phyloP scores from a whole-genome alignment of 2,888 invertebrate species.

The Diploptera punctata region DNA sequence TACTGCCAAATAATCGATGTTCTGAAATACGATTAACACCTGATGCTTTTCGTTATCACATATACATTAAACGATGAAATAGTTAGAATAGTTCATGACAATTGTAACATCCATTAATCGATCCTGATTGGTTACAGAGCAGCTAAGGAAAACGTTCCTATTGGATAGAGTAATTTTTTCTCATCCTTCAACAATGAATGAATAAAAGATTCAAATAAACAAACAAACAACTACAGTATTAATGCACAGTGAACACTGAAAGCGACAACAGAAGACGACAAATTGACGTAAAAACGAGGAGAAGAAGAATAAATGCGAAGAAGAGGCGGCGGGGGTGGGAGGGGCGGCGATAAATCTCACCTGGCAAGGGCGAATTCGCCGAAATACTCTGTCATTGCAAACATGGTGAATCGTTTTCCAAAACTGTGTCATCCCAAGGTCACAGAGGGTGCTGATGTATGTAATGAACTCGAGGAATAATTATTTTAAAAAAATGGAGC shows the following conservation, averaged over 20 bases:
- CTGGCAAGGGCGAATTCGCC: conserved; percentile 60
- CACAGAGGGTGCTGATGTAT: no score
- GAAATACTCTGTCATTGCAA: conserved; percentile 61
- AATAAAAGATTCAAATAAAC: background rate
- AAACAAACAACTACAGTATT: background rate
- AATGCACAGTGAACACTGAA: background rate
- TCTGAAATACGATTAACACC: no score
- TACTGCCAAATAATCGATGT: no score
- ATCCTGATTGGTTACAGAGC: background rate
- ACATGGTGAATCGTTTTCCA: conserved; percentile 51
- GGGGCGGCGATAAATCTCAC: no score
- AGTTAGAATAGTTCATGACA: no score
- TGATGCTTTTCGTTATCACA: no score
- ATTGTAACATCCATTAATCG: background rate
- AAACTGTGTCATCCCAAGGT: background rate
- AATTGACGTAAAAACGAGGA: background rate
- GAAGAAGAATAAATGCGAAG: background rate
- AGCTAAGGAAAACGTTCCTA: background rate
- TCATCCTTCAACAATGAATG: background rate
- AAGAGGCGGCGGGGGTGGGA: background rate
- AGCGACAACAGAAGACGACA: background rate
- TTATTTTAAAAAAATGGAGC: background rate
- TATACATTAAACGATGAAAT: no score
- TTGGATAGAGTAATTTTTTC: background rate
- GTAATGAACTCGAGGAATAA: no score